Base-by-base conservation (phyloP, 2,113 vertebrate genomes). In the Glaucomys volans region DNA sequence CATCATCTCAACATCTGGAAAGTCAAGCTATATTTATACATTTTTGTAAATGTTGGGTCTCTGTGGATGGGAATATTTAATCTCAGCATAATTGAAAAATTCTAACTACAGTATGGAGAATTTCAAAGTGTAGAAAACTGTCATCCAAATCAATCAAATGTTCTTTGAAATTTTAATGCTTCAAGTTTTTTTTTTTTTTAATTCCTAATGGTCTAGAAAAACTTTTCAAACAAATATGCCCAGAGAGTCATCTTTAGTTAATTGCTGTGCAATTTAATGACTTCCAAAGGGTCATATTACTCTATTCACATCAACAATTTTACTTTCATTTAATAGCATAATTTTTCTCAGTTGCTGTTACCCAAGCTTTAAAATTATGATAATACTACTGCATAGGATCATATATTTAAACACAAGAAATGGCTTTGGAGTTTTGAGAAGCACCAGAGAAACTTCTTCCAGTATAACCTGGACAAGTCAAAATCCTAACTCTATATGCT, bases 111-210 rank as follows among this genome's bases (percentile, higher is more conserved):
- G 8, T 47, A 84, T 81, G 80, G 30, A 87, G 42, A 81, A 97
- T 71, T 96, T 57, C 64, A 95, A 93, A 91, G 81, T 82, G 11
- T 24, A 93, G 30, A 57, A 97, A 95, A 74, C 18, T 91, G 64
- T 84, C 5, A n/a, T 96, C 30, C 5, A 32, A 28, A 95, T 96
- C 52, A 95, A 87, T 96, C 86, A 96, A 81, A 97, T 71, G 22
- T 3, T 87, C 62, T 96, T 94, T 83, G 52, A 97, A 87, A 59
- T 95, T 97, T 96, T 91, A 94, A 97, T 88, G 0, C 90, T 93
- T 97, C 52, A 92, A 87, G 47, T 32, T 16, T 57, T 90, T 74
- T 16, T 57, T 90, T 74, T 75, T 87, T 20, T 84, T 74, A 47
- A 90, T 71, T 79, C 80, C 44, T 96, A 95, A 42, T 16, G 42